Percentiles rank a stretch among this genome's conserved stretches.
Conservation (phyloP, 2,113 vertebrate species). For the Hucho hucho region DNA sequence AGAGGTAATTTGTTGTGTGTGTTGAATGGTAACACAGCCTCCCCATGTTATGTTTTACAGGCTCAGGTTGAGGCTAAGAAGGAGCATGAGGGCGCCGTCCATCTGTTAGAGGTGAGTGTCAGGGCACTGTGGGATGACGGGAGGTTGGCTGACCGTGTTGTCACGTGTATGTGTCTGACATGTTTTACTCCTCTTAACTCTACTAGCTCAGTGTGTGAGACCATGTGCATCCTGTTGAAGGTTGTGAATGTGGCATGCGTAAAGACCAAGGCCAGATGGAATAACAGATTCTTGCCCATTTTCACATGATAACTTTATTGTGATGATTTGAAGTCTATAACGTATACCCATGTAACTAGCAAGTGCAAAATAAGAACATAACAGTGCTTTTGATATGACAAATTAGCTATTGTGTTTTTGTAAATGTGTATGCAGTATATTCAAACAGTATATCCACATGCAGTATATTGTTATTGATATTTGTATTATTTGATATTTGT, state of each 20-base stretch:
- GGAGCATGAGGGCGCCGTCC: slow-evolving; percentile 95
- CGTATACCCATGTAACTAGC: neutral
- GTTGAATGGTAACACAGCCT: neutral
- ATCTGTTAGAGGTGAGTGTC: slow-evolving; percentile 94
- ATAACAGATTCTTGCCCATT: neutral
- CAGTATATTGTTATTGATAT: neutral
- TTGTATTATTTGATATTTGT: neutral
- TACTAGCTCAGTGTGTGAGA: too few species aligned
- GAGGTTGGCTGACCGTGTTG: neutral
- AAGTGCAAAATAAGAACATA: neutral
- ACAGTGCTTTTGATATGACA: neutral
- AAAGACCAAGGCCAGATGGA: neutral
- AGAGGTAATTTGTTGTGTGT: neutral
- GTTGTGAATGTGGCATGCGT: neutral
- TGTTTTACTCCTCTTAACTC: slow-evolving; percentile 20
- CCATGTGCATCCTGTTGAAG: too few species aligned
- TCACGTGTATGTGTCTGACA: slow-evolving; percentile 1
- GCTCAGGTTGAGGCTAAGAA: slow-evolving; percentile 99
- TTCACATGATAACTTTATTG: neutral
- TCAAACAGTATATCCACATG: neutral
- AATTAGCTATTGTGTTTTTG: neutral
- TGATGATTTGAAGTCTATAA: neutral
- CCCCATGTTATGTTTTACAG: slow-evolving; percentile 68
- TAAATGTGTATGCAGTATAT: slow-evolving; percentile 5
- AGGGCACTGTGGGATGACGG: neutral